Percentiles rank a stretch among this genome's conserved stretches.
Evolutionary conservation across 2,797 vertebrate species (phyloP).

Genomic region (Gobionotothen gibberifrons): DNA sequence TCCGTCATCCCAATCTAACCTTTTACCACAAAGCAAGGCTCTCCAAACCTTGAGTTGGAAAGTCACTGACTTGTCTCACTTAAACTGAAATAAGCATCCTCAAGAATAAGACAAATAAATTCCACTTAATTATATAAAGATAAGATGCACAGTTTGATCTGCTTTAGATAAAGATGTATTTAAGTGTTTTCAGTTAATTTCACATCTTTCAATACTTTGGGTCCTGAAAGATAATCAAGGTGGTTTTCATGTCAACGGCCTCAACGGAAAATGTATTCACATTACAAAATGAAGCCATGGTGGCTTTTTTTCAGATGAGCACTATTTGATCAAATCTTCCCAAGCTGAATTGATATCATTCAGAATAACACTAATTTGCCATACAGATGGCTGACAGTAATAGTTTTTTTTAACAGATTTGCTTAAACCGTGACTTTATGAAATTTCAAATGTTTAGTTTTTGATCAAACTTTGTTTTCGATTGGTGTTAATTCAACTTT

Average conservation of each 20-base stretch:
- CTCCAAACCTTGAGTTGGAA: neutral
- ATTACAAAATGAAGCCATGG: neutral
- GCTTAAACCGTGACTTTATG: no score
- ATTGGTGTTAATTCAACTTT: neutral
- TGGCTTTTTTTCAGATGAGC: slow-evolving; percentile 9
- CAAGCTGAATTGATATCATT: slow-evolving; percentile 7
- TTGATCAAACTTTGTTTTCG: neutral
- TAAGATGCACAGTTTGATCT: neutral
- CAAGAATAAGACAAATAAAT: neutral
- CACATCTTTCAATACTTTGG: neutral
- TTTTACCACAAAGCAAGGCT: neutral
- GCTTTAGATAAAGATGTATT: slow-evolving; percentile 15
- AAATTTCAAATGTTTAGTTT: neutral
- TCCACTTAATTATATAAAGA: slow-evolving; percentile 14
- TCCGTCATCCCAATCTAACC: neutral
- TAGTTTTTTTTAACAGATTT: neutral
- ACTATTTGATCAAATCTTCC: neutral
- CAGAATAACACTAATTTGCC: neutral
- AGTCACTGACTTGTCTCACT: neutral
- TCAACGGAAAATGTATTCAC: slow-evolving; percentile 13
- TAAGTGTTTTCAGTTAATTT: neutral
- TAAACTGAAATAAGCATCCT: slow-evolving; percentile 1
- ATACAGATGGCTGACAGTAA: neutral
- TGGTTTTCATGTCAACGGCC: slow-evolving; percentile 27
- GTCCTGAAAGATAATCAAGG: slow-evolving; percentile 1